Percentiles rank a stretch among this genome's conserved stretches.
Evolutionary conservation across 1,140 invertebrate genomes (phyloP).

Genomic region (Dolichoris vasculosae): DNA sequence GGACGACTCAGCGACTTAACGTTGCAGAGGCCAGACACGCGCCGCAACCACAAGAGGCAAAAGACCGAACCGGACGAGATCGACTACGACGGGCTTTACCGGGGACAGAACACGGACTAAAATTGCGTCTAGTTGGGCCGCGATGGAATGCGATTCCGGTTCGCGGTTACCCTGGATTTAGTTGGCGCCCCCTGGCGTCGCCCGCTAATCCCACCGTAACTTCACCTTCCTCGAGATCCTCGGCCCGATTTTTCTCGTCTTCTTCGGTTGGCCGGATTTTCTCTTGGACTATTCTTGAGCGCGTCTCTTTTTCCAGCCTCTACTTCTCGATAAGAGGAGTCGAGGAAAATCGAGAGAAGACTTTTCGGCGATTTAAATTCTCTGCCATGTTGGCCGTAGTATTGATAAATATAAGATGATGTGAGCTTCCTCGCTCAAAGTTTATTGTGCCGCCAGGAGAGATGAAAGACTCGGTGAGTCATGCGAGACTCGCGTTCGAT

Average conservation of each 20-base stretch:
- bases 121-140: neutral
- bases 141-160: neutral
- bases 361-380: neutral
- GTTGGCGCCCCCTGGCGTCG: neutral
- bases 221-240: neutral
- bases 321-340: no score
- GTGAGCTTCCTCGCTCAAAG: constrained; percentile 3
- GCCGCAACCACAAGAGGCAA: constrained; percentile 47
- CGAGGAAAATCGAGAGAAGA: neutral
- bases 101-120: constrained; percentile 30
- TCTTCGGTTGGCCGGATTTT: no score
- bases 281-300: no score
- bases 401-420: neutral
- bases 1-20: constrained; percentile 28
- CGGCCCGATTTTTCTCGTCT: neutral
- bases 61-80: constrained; percentile 50
- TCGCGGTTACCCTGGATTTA: neutral
- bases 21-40: constrained; percentile 40
- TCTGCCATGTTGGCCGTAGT: neutral
- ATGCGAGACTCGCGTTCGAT: constrained; percentile 47
- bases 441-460: constrained; percentile 9
- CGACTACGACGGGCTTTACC: constrained; percentile 47
- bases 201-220: neutral
- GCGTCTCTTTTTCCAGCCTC: no score
- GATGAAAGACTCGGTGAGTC: constrained; percentile 35